Percentiles rank a stretch among this genome's conserved stretches.
Conservation (phyloP, 2,113 vertebrate species). For the Okapia johnstoni region DNA sequence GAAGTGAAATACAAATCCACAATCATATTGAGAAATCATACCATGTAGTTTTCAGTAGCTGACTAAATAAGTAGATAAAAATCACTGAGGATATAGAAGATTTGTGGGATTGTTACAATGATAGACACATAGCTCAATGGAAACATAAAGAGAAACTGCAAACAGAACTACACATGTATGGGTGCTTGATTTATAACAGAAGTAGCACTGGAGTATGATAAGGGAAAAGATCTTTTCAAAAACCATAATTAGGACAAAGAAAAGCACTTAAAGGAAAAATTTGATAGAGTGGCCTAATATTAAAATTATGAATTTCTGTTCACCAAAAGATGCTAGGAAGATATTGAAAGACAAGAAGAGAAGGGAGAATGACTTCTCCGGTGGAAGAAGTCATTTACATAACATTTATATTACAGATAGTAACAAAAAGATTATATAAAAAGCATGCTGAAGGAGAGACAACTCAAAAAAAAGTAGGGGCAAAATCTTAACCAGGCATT, state of each 20-base stretch:
- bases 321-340: background rate
- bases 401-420: background rate
- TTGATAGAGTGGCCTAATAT: background rate
- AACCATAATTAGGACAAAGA: background rate
- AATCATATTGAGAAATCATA: background rate
- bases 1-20: background rate
- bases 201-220: background rate
- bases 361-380: background rate
- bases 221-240: background rate
- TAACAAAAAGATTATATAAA: background rate
- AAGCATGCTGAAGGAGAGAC: background rate
- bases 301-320: background rate
- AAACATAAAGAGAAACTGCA: background rate
- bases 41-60: background rate
- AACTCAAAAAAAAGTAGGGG: background rate
- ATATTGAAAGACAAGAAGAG: background rate
- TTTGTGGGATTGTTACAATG: background rate
- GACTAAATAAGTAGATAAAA: background rate
- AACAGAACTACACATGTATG: background rate
- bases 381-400: background rate
- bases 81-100: background rate
- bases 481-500: background rate
- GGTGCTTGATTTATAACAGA: background rate
- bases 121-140: background rate
- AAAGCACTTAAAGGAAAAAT: background rate